phyloP scores from a whole-genome alignment of 2,113 vertebrate genomes.

The Alouatta palliata region DNA sequence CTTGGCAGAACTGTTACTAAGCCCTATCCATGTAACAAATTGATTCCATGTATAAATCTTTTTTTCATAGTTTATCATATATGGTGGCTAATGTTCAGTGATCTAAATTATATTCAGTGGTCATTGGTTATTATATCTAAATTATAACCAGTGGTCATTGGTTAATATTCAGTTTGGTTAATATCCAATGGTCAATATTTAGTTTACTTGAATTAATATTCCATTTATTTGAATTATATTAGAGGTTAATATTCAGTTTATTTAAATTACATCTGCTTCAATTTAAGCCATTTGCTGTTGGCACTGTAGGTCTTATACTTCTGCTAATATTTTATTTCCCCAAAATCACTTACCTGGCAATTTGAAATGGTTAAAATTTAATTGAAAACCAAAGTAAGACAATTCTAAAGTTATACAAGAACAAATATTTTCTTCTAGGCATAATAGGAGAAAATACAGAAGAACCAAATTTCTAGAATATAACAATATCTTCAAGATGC shows the following conservation, averaged over 20 bases:
- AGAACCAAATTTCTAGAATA: too few species aligned
- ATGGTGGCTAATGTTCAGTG: background rate
- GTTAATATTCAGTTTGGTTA: constrained; percentile 1
- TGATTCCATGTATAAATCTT: background rate
- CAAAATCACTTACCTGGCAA: background rate
- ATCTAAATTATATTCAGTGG: background rate
- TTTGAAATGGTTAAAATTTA: constrained; percentile 2
- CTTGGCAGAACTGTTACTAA: background rate
- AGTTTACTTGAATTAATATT: constrained; percentile 26
- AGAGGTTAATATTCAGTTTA: background rate
- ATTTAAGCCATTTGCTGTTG: background rate
- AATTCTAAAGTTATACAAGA: too few species aligned
- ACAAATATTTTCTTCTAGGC: too few species aligned
- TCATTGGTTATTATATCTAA: background rate
- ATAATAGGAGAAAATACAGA: too few species aligned
- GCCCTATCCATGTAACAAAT: background rate
- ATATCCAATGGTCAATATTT: background rate
- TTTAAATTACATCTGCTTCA: constrained; percentile 5
- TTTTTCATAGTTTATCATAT: background rate
- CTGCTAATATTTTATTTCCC: background rate
- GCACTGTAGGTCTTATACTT: background rate
- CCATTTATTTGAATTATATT: constrained; percentile 23
- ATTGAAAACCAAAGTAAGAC: background rate
- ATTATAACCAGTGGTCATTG: background rate
- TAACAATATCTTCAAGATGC: too few species aligned